A percentile compares a stretch with the other conserved stretches of the same genome.
phyloP scores from a whole-genome alignment of 2,797 vertebrate genomes.

The Hoplostethus mediterraneus region DNA sequence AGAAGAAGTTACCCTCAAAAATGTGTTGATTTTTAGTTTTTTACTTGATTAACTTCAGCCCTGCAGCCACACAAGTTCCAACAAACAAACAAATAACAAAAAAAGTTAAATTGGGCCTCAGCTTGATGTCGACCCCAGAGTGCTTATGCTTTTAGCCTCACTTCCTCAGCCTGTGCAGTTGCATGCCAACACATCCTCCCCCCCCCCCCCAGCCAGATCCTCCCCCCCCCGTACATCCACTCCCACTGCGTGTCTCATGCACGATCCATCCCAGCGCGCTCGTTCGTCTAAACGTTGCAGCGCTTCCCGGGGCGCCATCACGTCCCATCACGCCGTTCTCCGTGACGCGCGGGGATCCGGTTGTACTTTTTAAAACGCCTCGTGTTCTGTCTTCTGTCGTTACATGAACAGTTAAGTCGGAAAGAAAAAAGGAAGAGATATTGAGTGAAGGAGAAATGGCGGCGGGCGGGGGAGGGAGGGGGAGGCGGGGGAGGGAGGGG shows the following conservation, averaged over 20 bases:
- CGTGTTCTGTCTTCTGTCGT: conserved; percentile 59
- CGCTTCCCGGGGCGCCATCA: conserved; percentile 27
- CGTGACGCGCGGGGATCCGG: conserved; percentile 34
- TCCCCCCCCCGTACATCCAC: conserved; percentile 64
- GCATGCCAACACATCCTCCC: conserved; percentile 58
- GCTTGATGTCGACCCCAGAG: conserved; percentile 60
- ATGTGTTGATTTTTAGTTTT: not conserved
- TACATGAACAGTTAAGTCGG: conserved; percentile 23
- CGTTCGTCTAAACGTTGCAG: conserved; percentile 33
- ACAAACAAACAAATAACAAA: conserved; percentile 24
- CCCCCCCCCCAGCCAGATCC: conserved; percentile 49
- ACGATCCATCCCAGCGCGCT: conserved; percentile 37
- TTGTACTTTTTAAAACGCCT: conserved; percentile 50
- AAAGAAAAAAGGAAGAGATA: conserved; percentile 51
- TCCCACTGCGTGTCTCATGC: not conserved
- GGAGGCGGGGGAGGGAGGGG: conserved; percentile 20
- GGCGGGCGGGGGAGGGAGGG: conserved; percentile 18
- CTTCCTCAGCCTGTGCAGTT: conserved; percentile 58
- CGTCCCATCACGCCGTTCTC: conserved; percentile 45
- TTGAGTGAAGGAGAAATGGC: conserved; percentile 41
- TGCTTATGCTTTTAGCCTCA: conserved; percentile 71
- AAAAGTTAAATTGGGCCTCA: conserved; percentile 34
- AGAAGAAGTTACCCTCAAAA: not conserved
- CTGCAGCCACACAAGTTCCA: conserved; percentile 39
- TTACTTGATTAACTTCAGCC: not conserved